A percentile compares a stretch with the other conserved stretches of the same genome.
Evolutionary conservation across 2,888 invertebrate species (phyloP).

Genomic region (Chymomyza fuscimana): DNA sequence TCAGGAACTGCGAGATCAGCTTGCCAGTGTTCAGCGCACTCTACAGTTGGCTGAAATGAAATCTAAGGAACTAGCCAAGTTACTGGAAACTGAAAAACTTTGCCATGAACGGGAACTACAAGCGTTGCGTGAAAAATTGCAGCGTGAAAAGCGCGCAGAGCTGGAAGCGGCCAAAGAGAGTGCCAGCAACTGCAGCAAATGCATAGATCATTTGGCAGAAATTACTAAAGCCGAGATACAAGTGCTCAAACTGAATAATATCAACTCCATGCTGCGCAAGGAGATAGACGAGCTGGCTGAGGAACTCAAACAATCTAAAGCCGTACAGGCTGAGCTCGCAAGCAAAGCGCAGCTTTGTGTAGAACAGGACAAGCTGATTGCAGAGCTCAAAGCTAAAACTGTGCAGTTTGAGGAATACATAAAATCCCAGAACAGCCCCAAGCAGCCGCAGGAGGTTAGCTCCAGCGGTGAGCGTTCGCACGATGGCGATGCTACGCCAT

Average conservation of each 20-base stretch:
- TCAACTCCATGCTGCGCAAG: conserved; percentile 51
- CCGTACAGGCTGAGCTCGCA: conserved; percentile 73
- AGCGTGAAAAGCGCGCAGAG: conserved; percentile 58
- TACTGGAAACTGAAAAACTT: conserved; percentile 81
- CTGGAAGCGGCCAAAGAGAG: conserved; percentile 54
- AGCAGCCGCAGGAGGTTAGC: conserved; percentile 29
- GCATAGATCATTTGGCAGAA: conserved; percentile 71
- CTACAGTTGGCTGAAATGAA: conserved; percentile 76
- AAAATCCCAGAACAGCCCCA: conserved; percentile 80
- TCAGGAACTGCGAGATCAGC: conserved; percentile 82
- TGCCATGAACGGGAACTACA: conserved; percentile 74
- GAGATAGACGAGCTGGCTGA: conserved; percentile 67
- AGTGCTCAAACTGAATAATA: neutral
- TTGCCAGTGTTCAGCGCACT: conserved; percentile 81
- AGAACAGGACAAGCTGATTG: conserved; percentile 83
- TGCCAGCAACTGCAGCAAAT: conserved; percentile 71
- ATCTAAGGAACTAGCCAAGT: conserved; percentile 78
- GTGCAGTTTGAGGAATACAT: conserved; percentile 85
- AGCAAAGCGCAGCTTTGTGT: conserved; percentile 79
- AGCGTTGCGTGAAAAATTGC: conserved; percentile 63
- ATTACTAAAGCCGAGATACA: conserved; percentile 69
- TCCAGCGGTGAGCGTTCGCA: neutral
- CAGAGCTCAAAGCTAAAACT: conserved; percentile 83
- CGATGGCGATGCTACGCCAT: conserved; percentile 62
- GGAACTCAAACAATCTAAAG: conserved; percentile 76